Base-by-base conservation (phyloP, 2,888 invertebrate genomes). In the Hyppa rectilinea region DNA sequence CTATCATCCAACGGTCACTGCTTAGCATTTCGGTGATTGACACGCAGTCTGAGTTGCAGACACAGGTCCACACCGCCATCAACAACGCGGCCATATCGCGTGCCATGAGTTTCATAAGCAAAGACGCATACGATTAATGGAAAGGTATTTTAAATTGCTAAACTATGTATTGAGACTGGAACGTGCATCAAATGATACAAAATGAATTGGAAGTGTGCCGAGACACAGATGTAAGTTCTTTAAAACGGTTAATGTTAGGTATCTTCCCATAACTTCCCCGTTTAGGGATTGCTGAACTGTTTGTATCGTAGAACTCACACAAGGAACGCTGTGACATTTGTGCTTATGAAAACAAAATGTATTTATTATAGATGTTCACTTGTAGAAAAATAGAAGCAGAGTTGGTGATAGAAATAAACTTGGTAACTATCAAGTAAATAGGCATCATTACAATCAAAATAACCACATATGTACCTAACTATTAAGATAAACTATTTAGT, bases 401-500 rank as follows among this genome's bases (percentile, higher is more conserved):
- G 12, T 53, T 40, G 2, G 38, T 34, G 6, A 75, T 38, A 34
- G 20, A 52, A 38, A 58, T 29, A 23, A 2, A 49, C 14, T 17
- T 49, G 23, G 34, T 59, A 62, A 40, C 14, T 31, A 45, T 65
- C 23, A 43, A 76, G 49, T 56, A 64, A 71, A 64, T 45, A 67
- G 49, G 50, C 17, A n/a, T 60, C 40, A 64, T 61, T 50, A 64
- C 17, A 82, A 80, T 67, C 43, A 66, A 75, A 69, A 70, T 62
- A 71, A 64, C 56, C 52, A 49, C 68, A 36, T 56, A 65, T 31
- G 43, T 64, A 52, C 63, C 38, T 73, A 52, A 66, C 38, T 73
- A 77, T 74, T 70, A 77, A 64, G 74, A 77, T 84, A 76, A 77
- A 85, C 82, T 85, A 83, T 81, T 84, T 82, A 85, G 64, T 78